Percentiles rank a stretch among this genome's conserved stretches.
These are phyloP conservation scores for Aspidapion aeneum DNA, from an alignment of 2,888 invertebrate genomes.

Conservation along the genomic window DNA sequence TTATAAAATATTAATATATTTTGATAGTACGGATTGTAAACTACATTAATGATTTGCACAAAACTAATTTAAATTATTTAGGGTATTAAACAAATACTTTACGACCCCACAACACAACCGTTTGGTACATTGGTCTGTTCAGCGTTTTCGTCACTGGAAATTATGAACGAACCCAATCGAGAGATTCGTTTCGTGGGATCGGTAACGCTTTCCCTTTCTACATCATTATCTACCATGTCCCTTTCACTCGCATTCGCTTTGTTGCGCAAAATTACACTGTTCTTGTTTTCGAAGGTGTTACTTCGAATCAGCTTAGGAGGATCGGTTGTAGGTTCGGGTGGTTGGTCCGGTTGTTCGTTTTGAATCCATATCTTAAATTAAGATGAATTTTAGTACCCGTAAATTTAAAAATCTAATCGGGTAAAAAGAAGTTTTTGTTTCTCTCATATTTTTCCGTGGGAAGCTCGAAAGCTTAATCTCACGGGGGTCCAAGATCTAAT, in stretches of 20 bases:
- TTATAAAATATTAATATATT: too few species aligned
- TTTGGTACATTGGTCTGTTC: slow-evolving; percentile 10
- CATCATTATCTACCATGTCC: neutral
- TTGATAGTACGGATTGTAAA: too few species aligned
- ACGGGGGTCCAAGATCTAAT: too few species aligned
- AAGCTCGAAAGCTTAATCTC: too few species aligned
- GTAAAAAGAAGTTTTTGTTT: too few species aligned
- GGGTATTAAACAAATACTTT: neutral
- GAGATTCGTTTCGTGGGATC: slow-evolving; percentile 48
- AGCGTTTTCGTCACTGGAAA: slow-evolving; percentile 39
- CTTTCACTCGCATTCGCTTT: slow-evolving; percentile 26
- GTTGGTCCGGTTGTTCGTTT: slow-evolving; percentile 19
- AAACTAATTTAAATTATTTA: too few species aligned
- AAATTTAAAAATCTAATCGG: too few species aligned
- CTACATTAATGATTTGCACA: too few species aligned
- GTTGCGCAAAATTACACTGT: slow-evolving; percentile 33
- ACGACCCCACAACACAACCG: slow-evolving; percentile 3
- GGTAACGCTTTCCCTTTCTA: slow-evolving; percentile 26
- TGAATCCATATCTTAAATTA: slow-evolving; percentile 41
- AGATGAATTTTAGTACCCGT: too few species aligned
- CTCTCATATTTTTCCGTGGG: too few species aligned
- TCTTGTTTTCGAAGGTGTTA: slow-evolving; percentile 61
- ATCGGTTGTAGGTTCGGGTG: slow-evolving; percentile 40
- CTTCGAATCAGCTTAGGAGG: slow-evolving; percentile 55
- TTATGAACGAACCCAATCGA: slow-evolving; percentile 52